Base-by-base conservation (phyloP, 2,797 vertebrate genomes). In the Hirundo rustica region DNA sequence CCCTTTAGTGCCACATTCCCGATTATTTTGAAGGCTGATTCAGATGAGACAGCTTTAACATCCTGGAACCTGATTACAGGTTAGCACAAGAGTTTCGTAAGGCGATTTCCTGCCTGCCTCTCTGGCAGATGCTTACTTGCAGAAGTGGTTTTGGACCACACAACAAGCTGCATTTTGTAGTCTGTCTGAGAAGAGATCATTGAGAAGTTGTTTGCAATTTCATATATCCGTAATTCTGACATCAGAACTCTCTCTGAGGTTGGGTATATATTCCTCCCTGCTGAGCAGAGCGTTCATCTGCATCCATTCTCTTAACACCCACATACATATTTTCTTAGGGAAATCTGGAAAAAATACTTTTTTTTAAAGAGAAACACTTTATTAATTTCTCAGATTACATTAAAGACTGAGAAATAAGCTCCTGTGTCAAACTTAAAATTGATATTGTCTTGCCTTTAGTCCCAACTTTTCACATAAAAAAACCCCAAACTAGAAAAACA, bases 341-440 rank as follows among this genome's bases (percentile, higher is more conserved):
- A 85, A 85, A 54, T 79, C 45, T 91, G 86, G 75, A 55, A 68
- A 51, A 50, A 64, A 74, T 71, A 77, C 81, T 85, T 38, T 38
- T 38, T 12, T 38, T 38, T 38, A 38, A 38, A 38, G 53, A 77
- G 74, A 93, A 89, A 53, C 57, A 34, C 92, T 86, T 85, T 85
- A 84, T 94, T 93, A 13, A 67, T 95, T 94, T 93, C 93, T 95
- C 86, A 74, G 32, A 82, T 96, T 96, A 67, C 94, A 87, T 68
- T 82, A 83, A 94, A 82, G 72, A 79, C 78, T 91, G 77, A 67
- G 78, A 93, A 95, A 65, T 57, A 89, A 45, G n/a, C 45, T 85
- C 45, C 10, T 71, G 18, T 89, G 86, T 85, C 48, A 61, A 45
- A 51, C 22, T 88, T 74, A 53, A 2, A 81, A 91, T 74, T 85